These are phyloP conservation scores for Chiroxiphia lanceolata DNA, from an alignment of 2,797 vertebrate species.

Conservation along the genomic window DNA sequence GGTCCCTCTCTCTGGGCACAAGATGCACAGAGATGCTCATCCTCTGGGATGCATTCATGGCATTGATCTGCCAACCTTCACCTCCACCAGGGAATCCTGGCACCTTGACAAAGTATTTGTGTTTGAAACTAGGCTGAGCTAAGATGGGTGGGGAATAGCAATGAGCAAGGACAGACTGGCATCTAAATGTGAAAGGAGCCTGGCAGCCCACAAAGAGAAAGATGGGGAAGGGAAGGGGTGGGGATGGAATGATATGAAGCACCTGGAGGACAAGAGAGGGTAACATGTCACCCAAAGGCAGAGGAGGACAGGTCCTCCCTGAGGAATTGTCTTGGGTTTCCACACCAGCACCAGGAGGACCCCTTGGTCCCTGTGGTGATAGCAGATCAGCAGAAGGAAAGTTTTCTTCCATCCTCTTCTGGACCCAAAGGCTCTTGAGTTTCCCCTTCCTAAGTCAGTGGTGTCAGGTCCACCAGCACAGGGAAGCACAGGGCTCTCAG, in stretches of 20 bases:
- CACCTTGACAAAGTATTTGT: background rate
- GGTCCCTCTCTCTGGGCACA: background rate
- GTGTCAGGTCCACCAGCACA: background rate
- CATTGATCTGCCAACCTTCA: conserved; percentile 18
- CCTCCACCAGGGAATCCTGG: background rate
- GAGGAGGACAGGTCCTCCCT: background rate
- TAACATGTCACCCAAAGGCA: background rate
- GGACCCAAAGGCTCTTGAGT: background rate
- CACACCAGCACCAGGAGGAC: background rate
- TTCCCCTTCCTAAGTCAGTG: background rate
- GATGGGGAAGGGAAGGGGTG: background rate
- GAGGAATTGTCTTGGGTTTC: background rate
- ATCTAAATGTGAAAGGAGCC: background rate
- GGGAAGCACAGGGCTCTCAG: background rate
- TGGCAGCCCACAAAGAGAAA: background rate
- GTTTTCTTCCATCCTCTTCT: background rate
- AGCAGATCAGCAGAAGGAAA: background rate
- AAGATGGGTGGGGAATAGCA: conserved; percentile 16
- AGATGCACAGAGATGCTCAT: background rate
- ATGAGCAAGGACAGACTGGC: conserved; percentile 12
- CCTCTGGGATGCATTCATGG: background rate
- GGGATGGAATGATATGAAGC: background rate
- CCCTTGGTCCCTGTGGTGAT: background rate
- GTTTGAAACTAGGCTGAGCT: conserved; percentile 4
- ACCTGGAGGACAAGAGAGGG: background rate